Percentiles rank a stretch among this genome's conserved stretches.
Conservation (phyloP, 1,140 invertebrate genomes). For the Doryteuthis pealeii region DNA sequence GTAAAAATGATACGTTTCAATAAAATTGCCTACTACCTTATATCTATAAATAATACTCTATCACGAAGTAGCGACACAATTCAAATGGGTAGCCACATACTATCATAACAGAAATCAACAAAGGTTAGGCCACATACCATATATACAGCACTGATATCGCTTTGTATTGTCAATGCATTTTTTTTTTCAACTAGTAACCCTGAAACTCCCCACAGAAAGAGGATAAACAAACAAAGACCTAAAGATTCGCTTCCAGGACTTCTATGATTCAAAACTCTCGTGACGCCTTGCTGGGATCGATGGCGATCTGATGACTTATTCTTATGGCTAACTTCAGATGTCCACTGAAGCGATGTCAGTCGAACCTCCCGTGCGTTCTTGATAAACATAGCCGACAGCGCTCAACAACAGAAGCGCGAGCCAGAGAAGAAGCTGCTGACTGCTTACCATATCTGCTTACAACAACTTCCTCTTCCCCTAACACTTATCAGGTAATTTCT, state of each 20-base stretch:
- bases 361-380: constrained; percentile 59
- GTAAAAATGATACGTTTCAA: too few relatives aligned
- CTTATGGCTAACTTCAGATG: constrained; percentile 63
- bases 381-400: constrained; percentile 53
- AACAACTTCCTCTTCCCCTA: not conserved
- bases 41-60: too few relatives aligned
- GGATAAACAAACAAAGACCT: constrained; percentile 30
- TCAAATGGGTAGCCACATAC: too few relatives aligned
- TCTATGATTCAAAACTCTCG: constrained; percentile 93
- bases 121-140: too few relatives aligned
- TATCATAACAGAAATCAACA: too few relatives aligned
- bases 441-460: not conserved
- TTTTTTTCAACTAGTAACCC: constrained; percentile 15
- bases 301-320: constrained; percentile 84
- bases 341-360: constrained; percentile 50
- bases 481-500: constrained; percentile 13
- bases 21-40: too few relatives aligned
- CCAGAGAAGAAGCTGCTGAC: not conserved
- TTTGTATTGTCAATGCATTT: too few relatives aligned
- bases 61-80: too few relatives aligned
- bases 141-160: too few relatives aligned
- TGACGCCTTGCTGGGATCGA: constrained; percentile 96
- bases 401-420: constrained; percentile 24
- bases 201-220: constrained; percentile 36
- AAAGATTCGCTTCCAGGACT: constrained; percentile 83